Base-by-base conservation (phyloP, 2,888 invertebrate species). In the Tiliacea citrago region DNA sequence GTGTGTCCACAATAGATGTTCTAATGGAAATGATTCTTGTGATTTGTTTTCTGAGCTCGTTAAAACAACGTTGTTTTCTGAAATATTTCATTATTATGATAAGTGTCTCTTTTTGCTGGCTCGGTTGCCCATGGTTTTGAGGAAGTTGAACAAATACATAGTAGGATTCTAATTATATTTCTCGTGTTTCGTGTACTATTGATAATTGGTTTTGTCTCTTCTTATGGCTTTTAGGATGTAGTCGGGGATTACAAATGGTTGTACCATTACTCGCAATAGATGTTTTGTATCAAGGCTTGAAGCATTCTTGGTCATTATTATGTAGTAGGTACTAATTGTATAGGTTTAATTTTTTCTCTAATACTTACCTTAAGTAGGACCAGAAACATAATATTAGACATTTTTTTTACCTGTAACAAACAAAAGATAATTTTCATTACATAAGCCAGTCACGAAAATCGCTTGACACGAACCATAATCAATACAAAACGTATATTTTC, bases 1-100 rank as follows among this genome's bases (percentile, higher is more conserved):
- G 84, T 84, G 68, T 62, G 60, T 73, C 73, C 67, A 84, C 76
- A 84, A 79, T 84, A 82, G 84, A 76, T 72, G 69, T 65, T 61
- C 76, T 74, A 73, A 76, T 74, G 70, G 70, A 75, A 77, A 84
- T 75, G 42, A 72, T 72, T 76, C 72, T 72, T 55, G 74, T 82
- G 69, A 78, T 77, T 73, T 67, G 69, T 79, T 71, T 68, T 74
- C 49, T 68, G 68, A 39, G 66, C 70, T 82, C 67, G 68, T 81
- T 77, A 77, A 51, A 68, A 68, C 51, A 35, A 68, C 58, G 61
- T 71, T 82, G 73, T 77, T 63, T 73, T 68, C 49, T 65, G 60
- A 67, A 81, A 81, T 73, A 72, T 81, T 81, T 69, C 68, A 62
- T 78, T 78, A 72, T 81, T 76, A 81, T 81, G 68, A 61, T 76